phyloP scores from a whole-genome alignment of 2,888 invertebrate species.

The Petrolisthes cinctipes region DNA sequence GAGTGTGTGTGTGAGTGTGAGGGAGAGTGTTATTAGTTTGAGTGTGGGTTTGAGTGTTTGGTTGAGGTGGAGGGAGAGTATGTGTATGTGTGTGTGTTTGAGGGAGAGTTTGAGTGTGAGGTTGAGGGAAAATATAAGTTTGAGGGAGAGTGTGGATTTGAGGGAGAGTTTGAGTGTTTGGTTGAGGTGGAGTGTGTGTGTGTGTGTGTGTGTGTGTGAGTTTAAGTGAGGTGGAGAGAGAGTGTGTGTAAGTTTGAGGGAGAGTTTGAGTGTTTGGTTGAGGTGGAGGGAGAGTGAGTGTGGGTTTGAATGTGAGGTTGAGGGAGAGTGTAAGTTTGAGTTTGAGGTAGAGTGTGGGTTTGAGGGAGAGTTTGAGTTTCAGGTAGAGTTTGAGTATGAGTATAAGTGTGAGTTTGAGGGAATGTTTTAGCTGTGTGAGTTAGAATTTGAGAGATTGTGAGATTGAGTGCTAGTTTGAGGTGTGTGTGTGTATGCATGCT shows the following conservation, averaged over 20 bases:
- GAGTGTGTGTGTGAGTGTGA: neutral
- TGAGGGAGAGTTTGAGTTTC: neutral
- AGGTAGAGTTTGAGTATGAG: no score
- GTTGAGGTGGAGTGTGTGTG: no score
- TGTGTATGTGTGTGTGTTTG: neutral
- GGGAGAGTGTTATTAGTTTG: no score
- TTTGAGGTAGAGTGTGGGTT: no score
- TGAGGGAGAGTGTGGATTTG: neutral
- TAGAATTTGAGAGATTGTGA: no score
- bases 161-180: neutral
- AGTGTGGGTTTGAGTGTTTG: neutral
- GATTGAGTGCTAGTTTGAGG: no score
- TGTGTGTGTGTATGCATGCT: no score
- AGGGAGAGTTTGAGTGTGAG: neutral
- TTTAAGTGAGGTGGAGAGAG: neutral
- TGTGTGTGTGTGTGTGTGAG: neutral
- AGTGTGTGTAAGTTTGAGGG: neutral
- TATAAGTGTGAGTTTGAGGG: no score
- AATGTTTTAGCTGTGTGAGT: neutral
- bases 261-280: neutral
- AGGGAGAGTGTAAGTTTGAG: conserved; percentile 6
- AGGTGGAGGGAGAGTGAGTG: conserved; percentile 7
- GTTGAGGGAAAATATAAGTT: neutral
- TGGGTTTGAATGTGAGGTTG: no score
- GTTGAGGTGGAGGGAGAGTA: no score